Evolutionary conservation across 1,140 invertebrate species (phyloP).

Genomic region (Polypedilum vanderplanki): DNA sequence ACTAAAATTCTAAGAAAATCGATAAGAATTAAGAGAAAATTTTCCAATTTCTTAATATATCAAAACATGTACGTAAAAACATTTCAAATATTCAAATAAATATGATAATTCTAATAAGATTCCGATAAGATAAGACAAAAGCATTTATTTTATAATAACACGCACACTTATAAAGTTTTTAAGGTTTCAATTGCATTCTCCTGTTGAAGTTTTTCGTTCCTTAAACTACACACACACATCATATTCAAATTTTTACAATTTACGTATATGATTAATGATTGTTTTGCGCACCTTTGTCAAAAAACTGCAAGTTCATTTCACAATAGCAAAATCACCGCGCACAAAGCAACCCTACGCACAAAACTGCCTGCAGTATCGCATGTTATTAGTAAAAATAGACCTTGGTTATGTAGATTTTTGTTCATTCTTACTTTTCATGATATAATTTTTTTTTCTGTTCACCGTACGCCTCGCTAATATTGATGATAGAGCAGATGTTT

Average conservation of each 20-base stretch:
- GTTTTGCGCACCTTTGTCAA: background rate
- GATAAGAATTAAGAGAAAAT: no score
- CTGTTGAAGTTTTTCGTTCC: background rate
- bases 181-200: background rate
- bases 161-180: background rate
- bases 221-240: background rate
- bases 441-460: slow-evolving; percentile 6
- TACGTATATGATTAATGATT: no score
- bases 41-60: no score
- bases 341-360: background rate
- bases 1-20: no score
- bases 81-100: no score
- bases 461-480: slow-evolving; percentile 2
- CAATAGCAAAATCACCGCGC: background rate
- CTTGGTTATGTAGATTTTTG: background rate
- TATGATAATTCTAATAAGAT: no score
- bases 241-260: no score
- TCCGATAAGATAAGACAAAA: no score
- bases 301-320: slow-evolving; percentile 14
- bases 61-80: no score
- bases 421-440: background rate
- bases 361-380: background rate
- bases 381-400: background rate
- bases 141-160: no score
- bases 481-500: slow-evolving; percentile 12